Percentiles rank a stretch among this genome's conserved stretches.
Evolutionary conservation across 2,113 vertebrate species (phyloP).

Genomic region (Nycticorax nycticorax): DNA sequence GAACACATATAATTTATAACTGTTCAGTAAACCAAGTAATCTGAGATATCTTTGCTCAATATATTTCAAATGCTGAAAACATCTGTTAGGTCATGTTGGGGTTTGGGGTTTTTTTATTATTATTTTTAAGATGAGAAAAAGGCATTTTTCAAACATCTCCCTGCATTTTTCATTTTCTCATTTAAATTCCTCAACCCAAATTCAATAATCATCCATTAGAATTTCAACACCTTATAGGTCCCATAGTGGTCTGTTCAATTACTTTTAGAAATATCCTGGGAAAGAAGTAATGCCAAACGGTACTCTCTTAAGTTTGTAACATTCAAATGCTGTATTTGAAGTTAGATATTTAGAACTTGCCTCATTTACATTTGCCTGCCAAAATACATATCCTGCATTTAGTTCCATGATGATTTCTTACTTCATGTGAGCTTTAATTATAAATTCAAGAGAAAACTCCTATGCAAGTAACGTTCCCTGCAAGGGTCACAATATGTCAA

Average conservation of each 20-base stretch:
- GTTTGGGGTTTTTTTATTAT: neutral
- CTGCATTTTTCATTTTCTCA: neutral
- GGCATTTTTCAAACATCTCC: neutral
- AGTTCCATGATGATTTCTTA: neutral
- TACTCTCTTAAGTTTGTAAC: neutral
- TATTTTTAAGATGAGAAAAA: neutral
- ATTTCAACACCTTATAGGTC: constrained; percentile 1
- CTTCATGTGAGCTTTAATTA: neutral
- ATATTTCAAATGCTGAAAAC: neutral
- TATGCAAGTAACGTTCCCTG: neutral
- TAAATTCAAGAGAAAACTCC: neutral
- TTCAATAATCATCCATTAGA: neutral
- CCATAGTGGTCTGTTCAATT: neutral
- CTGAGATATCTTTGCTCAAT: neutral
- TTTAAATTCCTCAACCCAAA: neutral
- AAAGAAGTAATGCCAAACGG: neutral
- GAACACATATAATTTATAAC: neutral
- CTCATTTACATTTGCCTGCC: neutral
- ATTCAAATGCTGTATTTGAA: constrained; percentile 8
- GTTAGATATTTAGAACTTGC: neutral
- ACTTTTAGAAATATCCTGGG: neutral
- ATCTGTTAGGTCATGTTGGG: neutral
- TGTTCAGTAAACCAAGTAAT: neutral
- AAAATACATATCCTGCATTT: constrained; percentile 12
- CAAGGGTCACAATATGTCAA: neutral